phyloP scores from a whole-genome alignment of 1,140 invertebrate species.

The Heliconius congener region DNA sequence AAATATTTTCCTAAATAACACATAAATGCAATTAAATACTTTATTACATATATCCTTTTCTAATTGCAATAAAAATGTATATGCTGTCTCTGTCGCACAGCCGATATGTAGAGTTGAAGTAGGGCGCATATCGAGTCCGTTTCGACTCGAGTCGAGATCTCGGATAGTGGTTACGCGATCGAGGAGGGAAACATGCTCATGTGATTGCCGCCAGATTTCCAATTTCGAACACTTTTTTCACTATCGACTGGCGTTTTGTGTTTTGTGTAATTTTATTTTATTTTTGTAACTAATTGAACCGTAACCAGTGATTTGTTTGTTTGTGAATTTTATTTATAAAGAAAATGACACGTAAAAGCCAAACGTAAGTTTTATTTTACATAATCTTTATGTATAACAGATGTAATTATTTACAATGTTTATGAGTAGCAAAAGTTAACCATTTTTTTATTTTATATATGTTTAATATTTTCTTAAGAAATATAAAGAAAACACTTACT shows the following conservation, averaged over 20 bases:
- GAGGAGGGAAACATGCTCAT: slow-evolving; percentile 72
- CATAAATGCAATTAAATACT: background rate
- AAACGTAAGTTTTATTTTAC: slow-evolving; percentile 46
- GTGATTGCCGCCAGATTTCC: slow-evolving; percentile 75
- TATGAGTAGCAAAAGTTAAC: background rate
- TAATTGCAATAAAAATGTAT: background rate
- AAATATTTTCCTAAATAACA: background rate
- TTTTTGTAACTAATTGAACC: slow-evolving; percentile 25
- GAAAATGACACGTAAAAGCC: slow-evolving; percentile 53
- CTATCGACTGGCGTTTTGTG: slow-evolving; percentile 53
- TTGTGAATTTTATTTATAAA: slow-evolving; percentile 31
- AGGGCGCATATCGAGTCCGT: slow-evolving; percentile 67
- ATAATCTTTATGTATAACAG: background rate
- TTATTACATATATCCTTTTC: background rate
- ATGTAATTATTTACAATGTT: background rate
- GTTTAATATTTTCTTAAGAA: background rate
- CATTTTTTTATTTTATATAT: background rate
- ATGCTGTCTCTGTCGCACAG: slow-evolving; percentile 59
- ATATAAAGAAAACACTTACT: background rate
- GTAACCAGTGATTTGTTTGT: slow-evolving; percentile 34
- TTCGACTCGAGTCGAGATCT: slow-evolving; percentile 72
- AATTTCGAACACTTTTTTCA: slow-evolving; percentile 61
- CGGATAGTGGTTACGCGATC: slow-evolving; percentile 74
- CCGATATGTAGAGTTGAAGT: slow-evolving; percentile 69
- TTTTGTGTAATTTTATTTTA: slow-evolving; percentile 50